A percentile compares a stretch with the other conserved stretches of the same genome.
phyloP scores from a whole-genome alignment of 2,888 invertebrate species.

The Paralinhomoeus sp. region DNA sequence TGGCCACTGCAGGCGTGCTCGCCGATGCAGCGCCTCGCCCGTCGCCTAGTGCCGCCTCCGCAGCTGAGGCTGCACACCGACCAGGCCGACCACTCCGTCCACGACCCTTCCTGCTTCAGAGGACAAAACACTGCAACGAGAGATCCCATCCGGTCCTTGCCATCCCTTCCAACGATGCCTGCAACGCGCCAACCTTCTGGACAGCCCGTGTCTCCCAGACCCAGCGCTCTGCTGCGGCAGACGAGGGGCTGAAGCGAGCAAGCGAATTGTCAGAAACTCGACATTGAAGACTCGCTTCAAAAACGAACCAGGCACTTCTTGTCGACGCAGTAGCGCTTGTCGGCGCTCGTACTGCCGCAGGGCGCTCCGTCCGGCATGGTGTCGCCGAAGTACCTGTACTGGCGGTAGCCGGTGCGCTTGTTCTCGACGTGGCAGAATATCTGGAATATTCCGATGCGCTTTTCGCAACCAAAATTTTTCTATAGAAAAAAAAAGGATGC shows the following conservation, averaged over 20 bases:
- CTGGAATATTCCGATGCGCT: too few species aligned
- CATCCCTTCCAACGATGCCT: too few species aligned
- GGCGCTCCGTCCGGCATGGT: slow-evolving; percentile 24
- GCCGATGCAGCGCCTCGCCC: neutral
- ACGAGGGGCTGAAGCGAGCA: neutral
- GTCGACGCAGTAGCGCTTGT: slow-evolving; percentile 19
- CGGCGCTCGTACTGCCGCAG: slow-evolving; percentile 12
- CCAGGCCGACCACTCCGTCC: neutral
- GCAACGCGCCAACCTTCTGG: neutral
- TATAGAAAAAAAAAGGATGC: neutral
- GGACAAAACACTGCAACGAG: too few species aligned
- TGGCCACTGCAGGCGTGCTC: neutral
- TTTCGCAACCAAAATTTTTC: neutral
- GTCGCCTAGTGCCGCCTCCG: neutral
- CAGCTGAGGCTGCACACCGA: neutral
- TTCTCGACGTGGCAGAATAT: slow-evolving; percentile 23
- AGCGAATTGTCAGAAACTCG: neutral
- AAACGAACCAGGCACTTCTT: slow-evolving; percentile 20
- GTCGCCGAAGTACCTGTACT: slow-evolving; percentile 25
- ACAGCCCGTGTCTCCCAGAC: neutral
- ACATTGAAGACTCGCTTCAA: neutral
- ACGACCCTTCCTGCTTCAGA: neutral
- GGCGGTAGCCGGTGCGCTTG: slow-evolving; percentile 14
- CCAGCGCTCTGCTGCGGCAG: slow-evolving; percentile 1
- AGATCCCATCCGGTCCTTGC: too few species aligned